Percentiles rank a stretch among this genome's conserved stretches.
Conservation (phyloP, 2,113 vertebrate species). For the Eidolon helvum region DNA sequence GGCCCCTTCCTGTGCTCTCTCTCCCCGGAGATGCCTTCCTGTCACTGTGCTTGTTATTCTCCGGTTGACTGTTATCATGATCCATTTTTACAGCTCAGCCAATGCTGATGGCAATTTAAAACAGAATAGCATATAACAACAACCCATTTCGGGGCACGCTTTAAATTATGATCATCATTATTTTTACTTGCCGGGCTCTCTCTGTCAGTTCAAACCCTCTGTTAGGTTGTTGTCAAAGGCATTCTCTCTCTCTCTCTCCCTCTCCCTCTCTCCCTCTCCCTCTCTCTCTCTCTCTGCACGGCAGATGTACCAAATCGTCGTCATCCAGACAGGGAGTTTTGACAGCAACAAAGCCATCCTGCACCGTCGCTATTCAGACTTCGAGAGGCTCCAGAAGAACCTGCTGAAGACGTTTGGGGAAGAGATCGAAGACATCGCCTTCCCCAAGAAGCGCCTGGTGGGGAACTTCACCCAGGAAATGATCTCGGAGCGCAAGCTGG, state of each 20-base stretch:
- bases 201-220: neutral
- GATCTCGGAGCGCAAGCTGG: constrained; percentile 88
- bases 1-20: accelerated
- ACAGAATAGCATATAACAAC: neutral
- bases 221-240: neutral
- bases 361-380: constrained; percentile 93
- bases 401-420: constrained; percentile 88
- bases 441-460: constrained; percentile 88
- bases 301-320: constrained; percentile 91
- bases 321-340: constrained; percentile 94
- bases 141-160: neutral
- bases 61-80: neutral
- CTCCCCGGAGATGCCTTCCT: neutral
- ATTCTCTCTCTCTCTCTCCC: neutral
- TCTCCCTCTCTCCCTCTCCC: neutral
- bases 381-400: constrained; percentile 87
- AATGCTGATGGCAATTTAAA: neutral
- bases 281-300: neutral
- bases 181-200: neutral
- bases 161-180: accelerated
- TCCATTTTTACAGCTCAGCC: neutral
- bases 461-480: constrained; percentile 89
- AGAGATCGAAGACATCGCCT: constrained; percentile 91
- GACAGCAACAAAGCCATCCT: constrained; percentile 87
- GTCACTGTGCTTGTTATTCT: neutral